Percentiles rank a stretch among this genome's conserved stretches.
These are phyloP conservation scores for Vespertilio murinus DNA, from an alignment of 2,797 vertebrate species.

Conservation along the genomic window DNA sequence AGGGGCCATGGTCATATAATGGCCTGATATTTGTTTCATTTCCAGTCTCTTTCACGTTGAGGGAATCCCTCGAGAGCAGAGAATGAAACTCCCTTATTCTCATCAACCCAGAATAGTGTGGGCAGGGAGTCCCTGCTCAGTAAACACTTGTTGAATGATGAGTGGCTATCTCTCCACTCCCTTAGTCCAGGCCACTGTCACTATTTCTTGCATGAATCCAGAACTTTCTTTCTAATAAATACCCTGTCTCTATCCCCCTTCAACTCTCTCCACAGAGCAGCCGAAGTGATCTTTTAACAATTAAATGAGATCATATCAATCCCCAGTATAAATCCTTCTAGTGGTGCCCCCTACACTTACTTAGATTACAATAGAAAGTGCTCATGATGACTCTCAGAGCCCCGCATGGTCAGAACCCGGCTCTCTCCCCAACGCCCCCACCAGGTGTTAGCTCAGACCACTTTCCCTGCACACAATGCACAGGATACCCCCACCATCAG, in stretches of 20 bases:
- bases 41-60: not conserved
- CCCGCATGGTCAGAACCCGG: too few relatives aligned
- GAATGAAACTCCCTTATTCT: not conserved
- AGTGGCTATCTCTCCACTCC: not conserved
- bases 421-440: not conserved
- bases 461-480: rapidly evolving
- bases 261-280: not conserved
- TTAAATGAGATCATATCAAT: not conserved
- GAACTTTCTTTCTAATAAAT: not conserved
- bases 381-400: not conserved
- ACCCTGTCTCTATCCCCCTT: not conserved
- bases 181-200: too few relatives aligned
- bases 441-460: not conserved
- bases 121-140: not conserved
- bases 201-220: not conserved
- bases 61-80: not conserved
- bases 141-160: not conserved
- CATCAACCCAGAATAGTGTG: not conserved
- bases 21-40: not conserved
- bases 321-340: not conserved
- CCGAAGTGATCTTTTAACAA: not conserved
- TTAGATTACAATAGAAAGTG: not conserved
- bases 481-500: not conserved
- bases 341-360: rapidly evolving
- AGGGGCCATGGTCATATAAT: not conserved